Evolutionary conservation across 2,113 vertebrate genomes (phyloP).

Genomic region (Silurus asotus): DNA sequence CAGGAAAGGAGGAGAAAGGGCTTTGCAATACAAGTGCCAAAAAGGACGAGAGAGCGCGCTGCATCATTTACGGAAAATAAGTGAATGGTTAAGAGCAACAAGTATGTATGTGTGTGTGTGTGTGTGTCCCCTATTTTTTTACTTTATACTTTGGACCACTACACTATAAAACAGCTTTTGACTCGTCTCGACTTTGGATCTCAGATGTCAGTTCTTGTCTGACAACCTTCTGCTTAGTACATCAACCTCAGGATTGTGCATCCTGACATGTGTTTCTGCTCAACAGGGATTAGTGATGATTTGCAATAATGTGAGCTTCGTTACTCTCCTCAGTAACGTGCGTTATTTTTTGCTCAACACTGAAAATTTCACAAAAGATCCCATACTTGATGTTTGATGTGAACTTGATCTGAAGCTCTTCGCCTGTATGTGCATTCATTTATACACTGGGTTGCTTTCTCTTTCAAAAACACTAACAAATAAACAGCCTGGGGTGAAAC

Average conservation of each 20-base stretch:
- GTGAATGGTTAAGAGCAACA: not conserved
- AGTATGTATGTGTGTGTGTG: no score
- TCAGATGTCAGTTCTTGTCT: not conserved
- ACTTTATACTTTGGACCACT: not conserved
- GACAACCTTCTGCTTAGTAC: not conserved
- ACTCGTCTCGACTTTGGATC: not conserved
- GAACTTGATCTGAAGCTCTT: not conserved
- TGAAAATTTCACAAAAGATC: not conserved
- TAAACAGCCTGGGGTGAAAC: not conserved
- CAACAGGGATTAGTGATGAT: not conserved
- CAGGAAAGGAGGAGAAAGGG: slow-evolving; percentile 53
- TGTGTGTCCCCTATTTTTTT: not conserved
- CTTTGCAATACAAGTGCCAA: not conserved
- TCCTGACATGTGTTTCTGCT: not conserved
- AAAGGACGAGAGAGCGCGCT: not conserved
- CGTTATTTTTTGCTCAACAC: not conserved
- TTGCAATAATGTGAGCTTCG: not conserved
- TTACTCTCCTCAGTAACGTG: not conserved
- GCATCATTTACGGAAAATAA: not conserved
- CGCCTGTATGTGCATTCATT: not conserved
- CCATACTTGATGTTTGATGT: not conserved
- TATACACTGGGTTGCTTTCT: not conserved
- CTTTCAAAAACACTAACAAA: not conserved
- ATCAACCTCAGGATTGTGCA: not conserved
- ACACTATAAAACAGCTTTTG: not conserved